Conservation (phyloP, 1,140 invertebrate species). For the Drosophila jambulina region DNA sequence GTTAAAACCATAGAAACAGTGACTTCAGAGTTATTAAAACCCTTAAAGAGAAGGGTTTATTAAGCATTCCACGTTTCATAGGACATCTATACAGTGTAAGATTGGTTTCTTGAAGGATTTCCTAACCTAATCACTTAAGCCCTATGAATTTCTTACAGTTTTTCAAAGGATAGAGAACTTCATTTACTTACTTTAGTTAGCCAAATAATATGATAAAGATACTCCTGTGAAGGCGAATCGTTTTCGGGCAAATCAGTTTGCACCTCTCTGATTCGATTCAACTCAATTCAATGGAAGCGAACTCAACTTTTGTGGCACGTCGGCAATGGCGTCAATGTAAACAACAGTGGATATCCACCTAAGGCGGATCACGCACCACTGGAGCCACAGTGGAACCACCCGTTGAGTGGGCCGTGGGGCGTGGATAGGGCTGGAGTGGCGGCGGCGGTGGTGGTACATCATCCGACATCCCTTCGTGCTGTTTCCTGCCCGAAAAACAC, state of each 20-base stretch:
- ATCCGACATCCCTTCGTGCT: constrained; percentile 69
- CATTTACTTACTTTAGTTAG: background rate
- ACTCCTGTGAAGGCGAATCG: background rate
- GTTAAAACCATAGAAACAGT: background rate
- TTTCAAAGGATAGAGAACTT: too few relatives aligned
- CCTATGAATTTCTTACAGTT: background rate
- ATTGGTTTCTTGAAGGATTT: background rate
- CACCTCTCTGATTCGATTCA: constrained; percentile 30
- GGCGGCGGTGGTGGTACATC: constrained; percentile 37
- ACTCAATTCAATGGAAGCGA: constrained; percentile 53
- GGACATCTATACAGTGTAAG: too few relatives aligned
- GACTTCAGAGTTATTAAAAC: background rate
- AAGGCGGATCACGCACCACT: constrained; percentile 56
- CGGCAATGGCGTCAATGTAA: constrained; percentile 71
- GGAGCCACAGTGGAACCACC: constrained; percentile 52
- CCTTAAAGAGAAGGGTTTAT: background rate
- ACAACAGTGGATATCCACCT: constrained; percentile 47
- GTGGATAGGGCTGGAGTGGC: background rate
- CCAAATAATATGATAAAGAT: background rate
- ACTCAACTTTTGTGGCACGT: constrained; percentile 58
- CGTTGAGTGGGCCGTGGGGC: constrained; percentile 40
- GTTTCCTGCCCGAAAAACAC: constrained; percentile 71
- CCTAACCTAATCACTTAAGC: background rate
- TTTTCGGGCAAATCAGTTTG: constrained; percentile 33
- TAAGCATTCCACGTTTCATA: background rate